Conservation (phyloP, 30 jellyfish, hydroid and myxozoan species). For the Aurelia aurita complex sp. Pacific region DNA sequence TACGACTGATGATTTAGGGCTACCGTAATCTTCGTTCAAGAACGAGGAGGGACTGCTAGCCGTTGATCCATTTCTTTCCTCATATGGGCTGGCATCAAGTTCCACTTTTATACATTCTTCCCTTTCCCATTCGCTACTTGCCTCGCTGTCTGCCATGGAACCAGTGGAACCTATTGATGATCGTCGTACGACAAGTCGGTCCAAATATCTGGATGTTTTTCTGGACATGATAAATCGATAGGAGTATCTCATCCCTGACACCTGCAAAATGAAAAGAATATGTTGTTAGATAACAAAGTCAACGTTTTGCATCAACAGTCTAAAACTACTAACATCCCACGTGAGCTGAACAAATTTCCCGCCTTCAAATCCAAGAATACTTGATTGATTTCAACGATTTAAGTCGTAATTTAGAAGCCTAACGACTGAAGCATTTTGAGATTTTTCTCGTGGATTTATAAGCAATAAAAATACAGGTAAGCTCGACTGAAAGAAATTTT, state of each 20-base stretch:
- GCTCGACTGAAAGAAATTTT: too few species aligned
- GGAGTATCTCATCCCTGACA: constrained; percentile 41
- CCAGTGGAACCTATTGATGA: constrained; percentile 34
- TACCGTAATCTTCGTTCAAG: constrained; percentile 44
- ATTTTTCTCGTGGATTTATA: too few species aligned
- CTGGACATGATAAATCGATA: constrained; percentile 44
- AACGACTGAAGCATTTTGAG: too few species aligned
- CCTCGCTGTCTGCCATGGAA: constrained; percentile 25
- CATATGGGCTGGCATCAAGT: neutral
- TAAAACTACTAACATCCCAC: too few species aligned
- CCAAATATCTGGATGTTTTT: constrained; percentile 28
- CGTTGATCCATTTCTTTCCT: neutral
- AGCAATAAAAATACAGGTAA: too few species aligned
- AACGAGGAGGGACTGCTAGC: constrained; percentile 40
- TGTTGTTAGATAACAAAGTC: too few species aligned
- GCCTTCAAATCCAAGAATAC: too few species aligned
- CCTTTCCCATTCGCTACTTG: constrained; percentile 16
- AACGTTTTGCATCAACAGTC: too few species aligned
- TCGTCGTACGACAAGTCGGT: constrained; percentile 33
- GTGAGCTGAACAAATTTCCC: too few species aligned
- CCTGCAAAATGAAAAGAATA: neutral
- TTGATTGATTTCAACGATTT: too few species aligned
- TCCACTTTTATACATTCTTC: constrained; percentile 4
- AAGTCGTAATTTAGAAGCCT: too few species aligned
- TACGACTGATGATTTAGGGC: neutral